Evolutionary conservation across 2,797 vertebrate species (phyloP), one percentile per base, ranked within the genome.

Genomic region (Hippopotamyrus pictus): DNA sequence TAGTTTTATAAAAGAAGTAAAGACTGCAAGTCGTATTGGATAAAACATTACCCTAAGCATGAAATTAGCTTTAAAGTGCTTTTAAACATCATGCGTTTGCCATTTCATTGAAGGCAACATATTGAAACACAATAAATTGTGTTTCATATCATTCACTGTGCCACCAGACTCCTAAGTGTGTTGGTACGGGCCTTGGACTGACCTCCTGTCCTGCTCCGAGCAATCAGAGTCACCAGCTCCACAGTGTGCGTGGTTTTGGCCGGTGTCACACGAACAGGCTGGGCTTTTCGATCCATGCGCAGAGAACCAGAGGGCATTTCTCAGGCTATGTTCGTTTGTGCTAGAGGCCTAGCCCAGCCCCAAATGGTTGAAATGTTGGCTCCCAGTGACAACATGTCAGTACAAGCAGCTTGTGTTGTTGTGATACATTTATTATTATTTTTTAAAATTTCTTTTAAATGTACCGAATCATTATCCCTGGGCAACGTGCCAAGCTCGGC

Each of bases 301-400:
- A 82, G 76, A n/a, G 41, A 37, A 37, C 69, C 29, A 17, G 69
- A 17, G 33, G 69, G 29, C 14, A 73, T 82, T 82, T 82, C 76
- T 82, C 41, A 46, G 76, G 76, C 76, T 62, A 44, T 17, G 86
- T 44, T 37, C 29, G 53, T 53, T 41, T 87, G 12, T 46, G 51
- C 25, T 87, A 17, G 29, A 37, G 12, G 51, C 53, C 19, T 22
- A 29, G 25, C 22, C 83, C 44, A 12, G 86, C 53, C 51, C 29
- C 14, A 57, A 87, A 29, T 87, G 86, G 33, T n/a, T 87, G 19
- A 87, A 87, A 59, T 41, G 17, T 62, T 87, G 86, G 86, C 86
- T 87, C 33, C 86, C 54, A 22, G 53, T 62, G 19, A 44, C 53
- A n/a, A 46, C 54, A 22, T 87, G 86, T 87, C 86, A 41, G 33